Base-by-base conservation (phyloP, 2,113 vertebrate species). In the Suricata suricatta region DNA sequence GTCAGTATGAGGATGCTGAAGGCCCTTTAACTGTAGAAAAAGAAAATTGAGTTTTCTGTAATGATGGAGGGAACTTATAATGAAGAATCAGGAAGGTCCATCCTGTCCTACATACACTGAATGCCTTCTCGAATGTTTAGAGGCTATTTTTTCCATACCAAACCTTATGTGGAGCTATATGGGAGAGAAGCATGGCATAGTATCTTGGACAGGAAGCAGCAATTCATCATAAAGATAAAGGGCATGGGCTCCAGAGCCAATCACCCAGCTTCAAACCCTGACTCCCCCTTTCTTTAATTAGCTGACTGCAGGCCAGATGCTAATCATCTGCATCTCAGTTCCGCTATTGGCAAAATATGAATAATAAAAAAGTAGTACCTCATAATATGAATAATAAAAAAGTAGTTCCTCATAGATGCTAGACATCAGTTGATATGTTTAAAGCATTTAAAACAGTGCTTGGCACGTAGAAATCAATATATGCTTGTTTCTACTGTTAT, bases 401-500 rank as follows among this genome's bases (percentile, higher is more conserved):
- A 60, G 41, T 14, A 2, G n/a, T 63, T 2, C 3, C 29, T 95
- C 68, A 38, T 19, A 68, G 50, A 54, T 21, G 27, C n/a, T 54
- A 54, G 83, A 44, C 54, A 80, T 50, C 5, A 13, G 60, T 21
- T 63, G n/a, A 72, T 60, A 74, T 86, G 60, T 72, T 94, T 82
- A 95, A 72, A 85, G 38, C 38, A 80, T 96, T 86, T 88, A 38
- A 95, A 96, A 87, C 17, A 57, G 38, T 69, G 60, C 29, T 86
- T 60, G 25, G 23, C 80, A 80, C 47, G 63, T 25, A 86, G 77
- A 91, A 96, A 93, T 95, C 88, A 80, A 74, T 89, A 35, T n/a
- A 15, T 85, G 74, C 29, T 44, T 91, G 63, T 74, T 93, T 80
- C 66, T 72, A 80, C 79, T 96, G 71, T 57, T 89, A 63, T 83